Base-by-base conservation (phyloP, 2,888 invertebrate species). In the Podotricha telesiphe region DNA sequence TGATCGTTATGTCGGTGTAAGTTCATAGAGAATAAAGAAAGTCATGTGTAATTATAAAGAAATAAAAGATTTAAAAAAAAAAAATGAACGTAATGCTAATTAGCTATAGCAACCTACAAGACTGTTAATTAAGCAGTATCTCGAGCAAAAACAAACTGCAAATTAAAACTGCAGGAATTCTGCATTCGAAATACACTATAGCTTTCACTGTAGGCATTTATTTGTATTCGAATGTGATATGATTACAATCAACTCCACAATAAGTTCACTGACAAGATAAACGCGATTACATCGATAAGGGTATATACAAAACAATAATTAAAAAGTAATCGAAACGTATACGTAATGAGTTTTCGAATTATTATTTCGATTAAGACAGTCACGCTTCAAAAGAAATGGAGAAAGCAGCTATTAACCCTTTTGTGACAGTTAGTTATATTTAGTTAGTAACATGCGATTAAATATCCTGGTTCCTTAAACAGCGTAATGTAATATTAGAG, bases 251-350 rank as follows among this genome's bases (percentile, higher is more conserved):
- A 59, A 59, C 17, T n/a, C 11, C 17, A 45, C 28, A 59, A 45
- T 28, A 22, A 59, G 28, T 22, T 22, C 22, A 28, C 22, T 59
- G 58, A 42, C 40, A 58, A 20, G 58, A 58, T 42, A 42, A 58
- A 22, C 40, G 20, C 22, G n/a, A 20, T 40, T 20, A 28, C n/a
- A 17, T 59, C 22, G 28, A 59, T 45, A 45, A 59, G 58, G 45
- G 45, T 59, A 58, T 47, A n/a, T 42, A 59, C 13, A 11, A 28
- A 59, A 59, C 20, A 28, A 59, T 11, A 59, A 59, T 59, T 45
- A 59, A 45, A 59, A 59, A 59, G 28, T 28, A 59, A 59, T 59
- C 59, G 45, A 45, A 59, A 47, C 22, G n/a, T 45, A 28, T 45
- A n/a, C 11, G 28, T 59, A 47, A 28, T 59, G 2, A 6, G n/a